phyloP scores from a whole-genome alignment of 2,797 vertebrate species.

The Hypotaenidia philippensis region DNA sequence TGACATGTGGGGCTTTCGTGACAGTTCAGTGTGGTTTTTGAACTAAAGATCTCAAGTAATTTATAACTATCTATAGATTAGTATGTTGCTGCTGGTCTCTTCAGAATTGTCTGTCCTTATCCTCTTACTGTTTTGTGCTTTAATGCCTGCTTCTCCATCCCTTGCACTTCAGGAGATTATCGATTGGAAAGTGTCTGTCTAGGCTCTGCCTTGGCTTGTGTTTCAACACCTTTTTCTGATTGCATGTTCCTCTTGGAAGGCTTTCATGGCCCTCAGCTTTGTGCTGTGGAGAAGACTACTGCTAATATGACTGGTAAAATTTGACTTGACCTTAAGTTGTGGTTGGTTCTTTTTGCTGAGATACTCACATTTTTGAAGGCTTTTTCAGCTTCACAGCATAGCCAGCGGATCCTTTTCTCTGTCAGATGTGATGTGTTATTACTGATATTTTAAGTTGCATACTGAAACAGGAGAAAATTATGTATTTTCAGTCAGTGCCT shows the following conservation, averaged over 20 bases:
- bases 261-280: background rate
- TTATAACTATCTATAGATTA: background rate
- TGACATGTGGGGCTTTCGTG: fast-evolving
- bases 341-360: background rate
- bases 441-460: background rate
- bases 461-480: background rate
- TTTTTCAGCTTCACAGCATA: background rate
- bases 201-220: background rate
- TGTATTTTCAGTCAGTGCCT: background rate
- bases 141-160: background rate
- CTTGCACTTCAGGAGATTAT: background rate
- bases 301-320: background rate
- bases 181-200: background rate
- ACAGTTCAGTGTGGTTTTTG: background rate
- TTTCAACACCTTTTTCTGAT: background rate
- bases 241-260: background rate
- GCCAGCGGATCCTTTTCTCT: background rate
- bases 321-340: background rate
- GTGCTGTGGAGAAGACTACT: background rate
- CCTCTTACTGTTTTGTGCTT: background rate
- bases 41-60: background rate
- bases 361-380: background rate
- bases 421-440: background rate
- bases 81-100: background rate
- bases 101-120: background rate